Conservation (phyloP, 2,797 vertebrate genomes). For the Tenualosa ilisha region DNA sequence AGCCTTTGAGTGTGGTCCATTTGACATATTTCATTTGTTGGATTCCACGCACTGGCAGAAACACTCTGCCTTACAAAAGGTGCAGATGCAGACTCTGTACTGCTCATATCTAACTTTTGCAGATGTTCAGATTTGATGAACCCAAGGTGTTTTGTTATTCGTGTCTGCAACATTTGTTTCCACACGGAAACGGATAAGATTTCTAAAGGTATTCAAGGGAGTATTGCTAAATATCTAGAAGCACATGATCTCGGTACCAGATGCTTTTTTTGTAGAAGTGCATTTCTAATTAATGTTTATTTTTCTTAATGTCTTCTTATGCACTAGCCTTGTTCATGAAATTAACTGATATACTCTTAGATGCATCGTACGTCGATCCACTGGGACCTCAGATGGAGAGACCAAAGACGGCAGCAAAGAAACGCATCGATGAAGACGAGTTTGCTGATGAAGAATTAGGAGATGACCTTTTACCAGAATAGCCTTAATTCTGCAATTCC, state of each 20-base stretch:
- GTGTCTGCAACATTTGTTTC: background rate
- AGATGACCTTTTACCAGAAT: slow-evolving; percentile 94
- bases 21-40: no score
- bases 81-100: no score
- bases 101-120: background rate
- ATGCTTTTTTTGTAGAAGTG: no score
- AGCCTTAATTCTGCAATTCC: slow-evolving; percentile 34
- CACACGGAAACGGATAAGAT: background rate
- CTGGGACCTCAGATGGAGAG: slow-evolving; percentile 92
- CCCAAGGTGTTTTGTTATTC: background rate
- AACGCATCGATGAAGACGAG: slow-evolving; percentile 85
- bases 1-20: no score
- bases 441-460: slow-evolving; percentile 94
- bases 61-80: no score
- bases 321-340: background rate
- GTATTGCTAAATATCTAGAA: background rate
- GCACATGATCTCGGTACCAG: background rate
- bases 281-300: no score
- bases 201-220: background rate
- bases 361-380: slow-evolving; percentile 90
- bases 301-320: background rate
- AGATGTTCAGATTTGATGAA: background rate
- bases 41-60: no score
- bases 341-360: slow-evolving; percentile 60
- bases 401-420: slow-evolving; percentile 91